phyloP scores from a whole-genome alignment of 2,113 vertebrate species.

The Cyanoramphus novaezelandiae region DNA sequence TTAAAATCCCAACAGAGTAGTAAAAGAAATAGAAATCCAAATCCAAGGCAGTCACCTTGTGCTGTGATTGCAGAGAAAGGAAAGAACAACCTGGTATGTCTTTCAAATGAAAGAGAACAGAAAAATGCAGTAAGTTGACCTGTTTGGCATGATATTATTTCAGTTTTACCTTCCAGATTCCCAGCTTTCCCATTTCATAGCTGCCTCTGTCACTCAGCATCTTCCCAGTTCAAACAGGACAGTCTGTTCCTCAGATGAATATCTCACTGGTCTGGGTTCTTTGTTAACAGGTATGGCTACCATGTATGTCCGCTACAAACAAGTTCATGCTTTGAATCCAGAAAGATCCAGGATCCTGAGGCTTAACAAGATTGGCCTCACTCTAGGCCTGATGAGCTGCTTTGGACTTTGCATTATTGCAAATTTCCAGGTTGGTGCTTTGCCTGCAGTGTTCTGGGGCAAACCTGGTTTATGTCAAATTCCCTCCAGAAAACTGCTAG shows the following conservation, averaged over 20 bases:
- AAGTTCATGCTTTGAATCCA: slow-evolving; percentile 80
- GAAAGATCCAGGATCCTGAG: slow-evolving; percentile 65
- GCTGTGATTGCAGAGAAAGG: background rate
- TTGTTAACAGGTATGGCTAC: slow-evolving; percentile 82
- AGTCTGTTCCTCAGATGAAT: background rate
- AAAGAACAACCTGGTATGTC: background rate
- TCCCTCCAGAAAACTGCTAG: background rate
- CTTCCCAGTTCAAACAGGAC: background rate
- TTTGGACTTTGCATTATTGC: slow-evolving; percentile 89
- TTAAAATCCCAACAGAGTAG: background rate
- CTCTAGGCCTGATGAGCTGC: slow-evolving; percentile 83
- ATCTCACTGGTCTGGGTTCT: background rate
- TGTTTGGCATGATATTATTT: background rate
- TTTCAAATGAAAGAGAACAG: background rate
- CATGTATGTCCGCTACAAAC: slow-evolving; percentile 88
- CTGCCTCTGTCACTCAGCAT: background rate
- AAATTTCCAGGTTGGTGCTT: slow-evolving; percentile 87
- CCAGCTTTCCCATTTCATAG: background rate
- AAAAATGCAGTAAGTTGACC: background rate
- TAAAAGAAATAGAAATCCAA: background rate
- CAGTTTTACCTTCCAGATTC: background rate
- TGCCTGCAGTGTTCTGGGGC: background rate
- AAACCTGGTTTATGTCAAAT: background rate
- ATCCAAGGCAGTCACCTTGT: background rate
- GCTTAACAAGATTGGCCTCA: slow-evolving; percentile 80